phyloP scores from a whole-genome alignment of 2,888 invertebrate species.

The Drosophila kuntzei region DNA sequence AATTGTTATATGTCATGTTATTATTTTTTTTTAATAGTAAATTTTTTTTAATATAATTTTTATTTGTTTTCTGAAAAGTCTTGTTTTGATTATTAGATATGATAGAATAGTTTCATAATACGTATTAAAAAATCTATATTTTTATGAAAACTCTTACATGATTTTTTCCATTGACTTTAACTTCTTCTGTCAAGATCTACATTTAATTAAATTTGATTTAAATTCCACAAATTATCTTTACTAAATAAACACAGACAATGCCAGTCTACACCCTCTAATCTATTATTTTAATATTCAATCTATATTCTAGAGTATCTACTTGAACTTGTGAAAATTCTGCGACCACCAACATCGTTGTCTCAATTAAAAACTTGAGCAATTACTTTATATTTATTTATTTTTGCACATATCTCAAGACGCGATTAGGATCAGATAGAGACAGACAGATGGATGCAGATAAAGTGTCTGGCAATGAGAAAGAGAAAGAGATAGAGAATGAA shows the following conservation, averaged over 20 bases:
- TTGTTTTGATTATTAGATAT: no score
- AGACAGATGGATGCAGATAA: not conserved
- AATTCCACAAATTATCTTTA: not conserved
- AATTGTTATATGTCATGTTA: no score
- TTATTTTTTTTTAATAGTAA: no score
- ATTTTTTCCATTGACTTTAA: no score
- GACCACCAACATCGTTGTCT: conserved; percentile 25
- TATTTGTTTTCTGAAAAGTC: no score
- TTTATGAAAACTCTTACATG: no score
- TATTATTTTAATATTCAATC: not conserved
- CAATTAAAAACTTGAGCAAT: conserved; percentile 29
- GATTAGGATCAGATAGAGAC: not conserved
- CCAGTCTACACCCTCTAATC: not conserved
- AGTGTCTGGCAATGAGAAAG: not conserved
- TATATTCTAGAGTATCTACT: not conserved
- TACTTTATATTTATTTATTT: conserved; percentile 18
- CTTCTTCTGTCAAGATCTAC: not conserved
- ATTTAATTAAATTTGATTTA: not conserved
- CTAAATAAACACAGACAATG: not conserved
- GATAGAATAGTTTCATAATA: no score
- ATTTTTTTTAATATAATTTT: no score
- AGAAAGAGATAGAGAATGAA: not conserved
- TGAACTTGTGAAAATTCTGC: not conserved
- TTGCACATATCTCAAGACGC: conserved; percentile 6
- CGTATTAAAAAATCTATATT: no score